Base-by-base conservation (phyloP, 1,140 invertebrate genomes). In the Drosophila nigrodunni region DNA sequence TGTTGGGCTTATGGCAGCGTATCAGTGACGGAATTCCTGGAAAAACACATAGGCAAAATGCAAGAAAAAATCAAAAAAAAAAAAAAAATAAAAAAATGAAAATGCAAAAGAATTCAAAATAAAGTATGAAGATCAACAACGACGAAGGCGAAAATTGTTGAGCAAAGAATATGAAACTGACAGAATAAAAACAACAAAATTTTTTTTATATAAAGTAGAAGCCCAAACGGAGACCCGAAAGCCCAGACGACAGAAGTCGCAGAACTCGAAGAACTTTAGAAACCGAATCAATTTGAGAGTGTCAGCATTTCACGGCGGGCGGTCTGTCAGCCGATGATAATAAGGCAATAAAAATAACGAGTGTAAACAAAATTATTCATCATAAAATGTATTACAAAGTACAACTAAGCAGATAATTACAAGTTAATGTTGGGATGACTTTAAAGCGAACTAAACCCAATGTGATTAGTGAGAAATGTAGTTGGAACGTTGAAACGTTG, bases 21-120 rank as follows among this genome's bases (percentile, higher is more conserved):
- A 87, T 87, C 83, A 80, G 83, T 87, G 80, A 88, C 83, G 83
- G 77, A 80, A 88, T 87, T 87, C 83, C 83, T 88, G 83, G 83
- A 87, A 86, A 78, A 82, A 78, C 82, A 86, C 82, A 87, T 86
- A 79, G 82, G 82, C 82, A 88, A 82, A 75, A 72, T 34, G 30
- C 61, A 71, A 66, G 66, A 35, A 25, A 43, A 37, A 41, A 49
- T 35, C 50, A 78, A 61, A 50, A 67, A 74, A 60, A 68, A 60
- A 55, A 54, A 78, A 61, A 50, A 67, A 74, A 60, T 64, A 60
- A 55, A 54, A 71, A 55, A 15, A 13, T 35, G 73, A 15, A 15
- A 41, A 61, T 10, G 46, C 25, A 50, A 49, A 69, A 62, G 54
- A 49, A n/a, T 50, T 30, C 47, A 25, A 68, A 75, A 70, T 74